Base-by-base conservation (phyloP, 2,888 invertebrate species). In the Prosapia bicincta region DNA sequence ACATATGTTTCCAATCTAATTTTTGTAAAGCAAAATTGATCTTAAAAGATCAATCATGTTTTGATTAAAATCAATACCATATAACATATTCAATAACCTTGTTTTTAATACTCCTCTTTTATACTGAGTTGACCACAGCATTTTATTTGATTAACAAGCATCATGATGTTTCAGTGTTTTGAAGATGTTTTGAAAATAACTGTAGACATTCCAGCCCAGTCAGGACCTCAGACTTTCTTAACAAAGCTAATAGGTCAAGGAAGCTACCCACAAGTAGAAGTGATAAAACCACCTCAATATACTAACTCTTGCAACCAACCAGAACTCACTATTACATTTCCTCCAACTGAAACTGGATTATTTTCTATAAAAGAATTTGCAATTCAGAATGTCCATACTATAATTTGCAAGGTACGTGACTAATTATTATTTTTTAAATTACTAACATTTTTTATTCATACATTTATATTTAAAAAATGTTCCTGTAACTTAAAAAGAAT, bases 181-280 rank as follows among this genome's bases (percentile, higher is more conserved):
- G 25, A 67, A 15, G 67, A 30, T 69, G 3, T 13, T 6, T 20
- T 30, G 28, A 69, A 20, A 6, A n/a, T 69, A 23, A 28, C 3
- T 10, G n/a, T 23, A 32, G 66, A 66, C 9, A 13, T 72, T 26
- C 30, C 26, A 3, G 26, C 43, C 25, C 26, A 13, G 5, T 9
- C 24, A 66, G 71, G 71, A 26, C 23, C 24, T 65, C 10, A 38
- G 20, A n/a, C 43, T 0, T 28, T 75, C n/a, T 26, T 20, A 2
- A 28, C 54, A 1, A 66, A 20, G 15, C 24, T 75, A 20, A 23
- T 71, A 10, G 75, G 75, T 0, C 28, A 71, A 43, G 75, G 71
- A 5, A 23, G 23, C n/a, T 67, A 71, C 13, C 75, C 75, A 54
- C 75, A 71, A 67, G 30, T 75, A 75, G 69, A 69, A 70, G 20